A percentile compares a stretch with the other conserved stretches of the same genome.
These are phyloP conservation scores for Eublepharis macularius DNA, from an alignment of 2,113 vertebrate species.

Conservation along the genomic window DNA sequence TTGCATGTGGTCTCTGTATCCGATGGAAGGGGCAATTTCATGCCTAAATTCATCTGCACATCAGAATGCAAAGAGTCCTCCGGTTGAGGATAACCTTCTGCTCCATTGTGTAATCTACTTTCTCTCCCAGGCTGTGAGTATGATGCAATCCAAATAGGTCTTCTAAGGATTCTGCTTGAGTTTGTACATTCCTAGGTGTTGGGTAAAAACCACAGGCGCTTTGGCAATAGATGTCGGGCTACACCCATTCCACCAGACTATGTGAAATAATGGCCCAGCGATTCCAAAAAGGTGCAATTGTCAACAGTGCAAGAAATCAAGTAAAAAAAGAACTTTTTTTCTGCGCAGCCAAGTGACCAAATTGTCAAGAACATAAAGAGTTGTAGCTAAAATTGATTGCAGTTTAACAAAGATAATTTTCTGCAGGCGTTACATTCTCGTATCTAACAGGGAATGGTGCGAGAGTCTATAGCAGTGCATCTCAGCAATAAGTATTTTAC, in stretches of 20 bases:
- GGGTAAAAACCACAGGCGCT: slow-evolving; percentile 65
- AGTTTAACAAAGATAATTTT: slow-evolving; percentile 58
- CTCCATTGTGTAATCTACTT: neutral
- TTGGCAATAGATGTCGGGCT: slow-evolving; percentile 65
- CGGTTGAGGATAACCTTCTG: neutral
- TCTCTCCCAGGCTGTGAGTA: neutral
- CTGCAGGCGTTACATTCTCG: slow-evolving; percentile 54
- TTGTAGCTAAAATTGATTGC: slow-evolving; percentile 64
- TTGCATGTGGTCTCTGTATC: neutral
- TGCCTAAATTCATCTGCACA: neutral
- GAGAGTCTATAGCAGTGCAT: slow-evolving; percentile 35
- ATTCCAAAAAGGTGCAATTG: slow-evolving; percentile 69
- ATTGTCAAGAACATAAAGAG: slow-evolving; percentile 54
- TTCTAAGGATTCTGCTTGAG: slow-evolving; percentile 51
- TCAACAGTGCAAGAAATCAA: slow-evolving; percentile 60
- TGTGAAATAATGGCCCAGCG: slow-evolving; percentile 43
- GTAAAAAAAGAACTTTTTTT: slow-evolving; percentile 52
- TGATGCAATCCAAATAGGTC: slow-evolving; percentile 15
- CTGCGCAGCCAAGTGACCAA: slow-evolving; percentile 59
- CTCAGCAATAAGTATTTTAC: slow-evolving; percentile 60
- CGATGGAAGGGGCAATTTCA: neutral
- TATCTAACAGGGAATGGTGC: slow-evolving; percentile 48
- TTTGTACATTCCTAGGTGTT: slow-evolving; percentile 57
- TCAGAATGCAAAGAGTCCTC: neutral
- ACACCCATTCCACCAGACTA: slow-evolving; percentile 44